Conservation (phyloP, 2,113 vertebrate species). For the Redunca redunca region DNA sequence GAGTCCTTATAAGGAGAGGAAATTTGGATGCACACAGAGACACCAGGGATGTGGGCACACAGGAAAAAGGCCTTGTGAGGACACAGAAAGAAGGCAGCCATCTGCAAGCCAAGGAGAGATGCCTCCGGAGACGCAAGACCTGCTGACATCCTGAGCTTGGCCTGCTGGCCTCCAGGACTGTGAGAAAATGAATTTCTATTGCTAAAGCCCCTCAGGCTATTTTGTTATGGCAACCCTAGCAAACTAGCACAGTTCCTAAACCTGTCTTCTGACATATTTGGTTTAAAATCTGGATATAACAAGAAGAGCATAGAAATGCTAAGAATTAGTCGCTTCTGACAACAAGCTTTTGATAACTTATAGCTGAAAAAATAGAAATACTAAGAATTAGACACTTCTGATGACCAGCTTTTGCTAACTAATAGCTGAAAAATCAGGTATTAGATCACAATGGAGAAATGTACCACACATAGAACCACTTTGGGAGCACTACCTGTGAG, state of each 20-base stretch:
- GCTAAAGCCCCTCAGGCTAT: not conserved
- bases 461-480: not conserved
- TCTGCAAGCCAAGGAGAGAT: not conserved
- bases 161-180: not conserved
- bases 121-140: not conserved
- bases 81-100: not conserved
- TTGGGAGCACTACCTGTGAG: not conserved
- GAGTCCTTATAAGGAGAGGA: not conserved
- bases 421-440: not conserved
- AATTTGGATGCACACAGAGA: not conserved
- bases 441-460: not conserved
- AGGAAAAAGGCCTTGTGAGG: not conserved
- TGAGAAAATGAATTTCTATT: not conserved
- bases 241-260: not conserved
- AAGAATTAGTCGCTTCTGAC: not conserved
- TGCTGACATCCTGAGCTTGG: not conserved
- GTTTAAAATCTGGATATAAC: constrained; percentile 13
- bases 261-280: not conserved
- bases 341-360: not conserved
- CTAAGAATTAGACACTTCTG: not conserved
- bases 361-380: not conserved
- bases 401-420: not conserved
- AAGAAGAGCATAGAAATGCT: not conserved
- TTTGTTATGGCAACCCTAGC: not conserved
- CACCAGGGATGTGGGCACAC: not conserved